These are phyloP conservation scores for chimpanzee (Pan troglodytes) DNA, from an alignment of 2,113 vertebrate genomes.

Conservation along the genomic window DNA sequence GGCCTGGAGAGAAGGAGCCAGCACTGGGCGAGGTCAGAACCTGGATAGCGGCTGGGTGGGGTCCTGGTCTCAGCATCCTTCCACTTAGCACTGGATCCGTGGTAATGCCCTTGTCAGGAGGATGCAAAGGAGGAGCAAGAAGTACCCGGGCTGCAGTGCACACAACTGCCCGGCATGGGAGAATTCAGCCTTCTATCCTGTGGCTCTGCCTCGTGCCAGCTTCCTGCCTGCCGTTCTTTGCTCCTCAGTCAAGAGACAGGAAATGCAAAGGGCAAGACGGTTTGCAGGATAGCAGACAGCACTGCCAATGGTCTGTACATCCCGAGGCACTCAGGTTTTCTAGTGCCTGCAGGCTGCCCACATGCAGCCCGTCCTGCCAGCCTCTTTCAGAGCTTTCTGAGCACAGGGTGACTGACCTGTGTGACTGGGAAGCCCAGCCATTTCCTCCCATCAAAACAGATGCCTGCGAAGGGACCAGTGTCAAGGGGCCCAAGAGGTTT, in stretches of 20 bases:
- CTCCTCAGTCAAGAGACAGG: neutral
- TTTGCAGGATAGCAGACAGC: neutral
- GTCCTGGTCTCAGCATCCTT: neutral
- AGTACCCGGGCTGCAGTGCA: accelerated
- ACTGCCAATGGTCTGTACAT: neutral
- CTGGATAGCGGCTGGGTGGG: neutral
- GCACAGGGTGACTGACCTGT: neutral
- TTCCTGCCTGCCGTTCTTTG: neutral
- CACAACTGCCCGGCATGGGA: accelerated
- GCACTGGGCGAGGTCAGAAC: too few relatives aligned
- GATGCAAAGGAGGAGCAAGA: accelerated
- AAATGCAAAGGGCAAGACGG: neutral
- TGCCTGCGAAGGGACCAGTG: neutral
- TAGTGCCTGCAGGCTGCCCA: neutral
- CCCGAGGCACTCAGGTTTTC: accelerated
- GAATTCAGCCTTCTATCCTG: neutral
- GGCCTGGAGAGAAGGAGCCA: neutral
- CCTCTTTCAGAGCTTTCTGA: neutral
- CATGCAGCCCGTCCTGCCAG: accelerated
- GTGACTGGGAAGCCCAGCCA: neutral
- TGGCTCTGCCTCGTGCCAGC: neutral
- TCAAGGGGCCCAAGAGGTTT: neutral
- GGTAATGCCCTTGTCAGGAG: too few relatives aligned
- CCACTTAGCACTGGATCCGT: neutral
- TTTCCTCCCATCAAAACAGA: neutral